Evolutionary conservation across 2,113 vertebrate genomes (phyloP), one percentile per base, ranked within the genome.

Genomic region (Leptodactylus fuscus): DNA sequence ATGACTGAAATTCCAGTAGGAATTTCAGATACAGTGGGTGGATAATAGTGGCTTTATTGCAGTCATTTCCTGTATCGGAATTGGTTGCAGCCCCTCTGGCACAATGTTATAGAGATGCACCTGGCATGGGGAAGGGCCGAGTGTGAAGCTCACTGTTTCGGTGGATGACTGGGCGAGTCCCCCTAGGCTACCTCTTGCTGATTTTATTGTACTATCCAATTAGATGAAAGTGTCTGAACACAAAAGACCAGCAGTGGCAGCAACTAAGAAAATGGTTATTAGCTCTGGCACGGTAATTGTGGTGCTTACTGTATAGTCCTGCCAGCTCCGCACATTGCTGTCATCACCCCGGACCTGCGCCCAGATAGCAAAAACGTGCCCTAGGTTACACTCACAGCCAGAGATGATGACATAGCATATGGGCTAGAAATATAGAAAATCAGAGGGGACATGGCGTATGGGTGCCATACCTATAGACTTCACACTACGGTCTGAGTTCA

Each of bases 21-120:
- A 46, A 44, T 73, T 38, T 32, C 49, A 55, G 60, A 71, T 82
- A 71, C 48, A 34, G 81, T 82, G 81, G 70, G 70, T 60, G 81
- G 81, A 55, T 74, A 74, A 83, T 83, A 12, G 49, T 38, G 69
- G 34, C 29, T 83, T 83, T 74, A 83, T 60, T 58, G 49, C 69
- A 41, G 48, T 75, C 48, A 83, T 83, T 83, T 74, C 81, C 69
- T 83, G 46, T 60, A 29, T 58, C 38, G 81, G 81, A 83, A 83
- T 74, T 22, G 36, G 49, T 82, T 48, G 81, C 75, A 78, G 29
- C 49, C 75, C 49, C 75, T 34, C 80, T 36, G 44, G 65, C 44
- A 36, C 65, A 22, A 36, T 34, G 27, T 65, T 65, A 29, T 32
- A 49, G 55, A 67, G 55, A 46, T 29, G 71, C 71, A 84, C 82